Conservation (phyloP, 1,140 invertebrate genomes). For the Rhagoletis pomonella region DNA sequence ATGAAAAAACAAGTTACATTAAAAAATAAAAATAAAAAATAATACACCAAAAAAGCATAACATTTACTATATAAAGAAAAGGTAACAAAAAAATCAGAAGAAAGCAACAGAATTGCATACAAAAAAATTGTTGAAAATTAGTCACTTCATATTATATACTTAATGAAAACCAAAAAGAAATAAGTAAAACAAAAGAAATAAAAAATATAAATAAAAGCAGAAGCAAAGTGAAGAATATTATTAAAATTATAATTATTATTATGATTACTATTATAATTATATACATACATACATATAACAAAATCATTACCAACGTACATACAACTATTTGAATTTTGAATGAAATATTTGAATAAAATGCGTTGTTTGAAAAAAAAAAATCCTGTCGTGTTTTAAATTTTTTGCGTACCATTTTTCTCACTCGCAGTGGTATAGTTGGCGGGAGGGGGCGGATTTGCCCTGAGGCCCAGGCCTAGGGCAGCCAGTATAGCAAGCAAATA, state of each 20-base stretch:
- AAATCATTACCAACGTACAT: slow-evolving; percentile 52
- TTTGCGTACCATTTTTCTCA: no score
- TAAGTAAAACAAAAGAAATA: background rate
- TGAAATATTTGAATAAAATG: slow-evolving; percentile 53
- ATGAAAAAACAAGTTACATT: slow-evolving; percentile 13
- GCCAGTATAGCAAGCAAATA: no score
- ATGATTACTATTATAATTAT: slow-evolving; percentile 29
- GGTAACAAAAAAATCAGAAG: slow-evolving; percentile 9
- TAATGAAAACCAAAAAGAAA: background rate
- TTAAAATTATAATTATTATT: slow-evolving; percentile 40
- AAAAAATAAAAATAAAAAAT: slow-evolving; percentile 14
- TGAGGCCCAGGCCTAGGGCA: no score
- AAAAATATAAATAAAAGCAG: background rate
- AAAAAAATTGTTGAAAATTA: slow-evolving; percentile 50
- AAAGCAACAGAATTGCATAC: slow-evolving; percentile 48
- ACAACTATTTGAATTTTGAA: slow-evolving; percentile 51
- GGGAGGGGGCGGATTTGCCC: no score
- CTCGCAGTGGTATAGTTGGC: no score
- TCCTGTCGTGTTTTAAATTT: background rate
- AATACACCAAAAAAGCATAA: slow-evolving; percentile 40
- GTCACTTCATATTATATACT: slow-evolving; percentile 42
- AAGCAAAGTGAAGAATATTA: background rate
- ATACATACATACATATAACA: slow-evolving; percentile 50
- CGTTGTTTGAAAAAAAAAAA: slow-evolving; percentile 35
- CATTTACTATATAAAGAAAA: slow-evolving; percentile 31